A percentile compares a stretch with the other conserved stretches of the same genome.
Conservation (phyloP, 1,140 invertebrate genomes). For the Drosophila suzukii region DNA sequence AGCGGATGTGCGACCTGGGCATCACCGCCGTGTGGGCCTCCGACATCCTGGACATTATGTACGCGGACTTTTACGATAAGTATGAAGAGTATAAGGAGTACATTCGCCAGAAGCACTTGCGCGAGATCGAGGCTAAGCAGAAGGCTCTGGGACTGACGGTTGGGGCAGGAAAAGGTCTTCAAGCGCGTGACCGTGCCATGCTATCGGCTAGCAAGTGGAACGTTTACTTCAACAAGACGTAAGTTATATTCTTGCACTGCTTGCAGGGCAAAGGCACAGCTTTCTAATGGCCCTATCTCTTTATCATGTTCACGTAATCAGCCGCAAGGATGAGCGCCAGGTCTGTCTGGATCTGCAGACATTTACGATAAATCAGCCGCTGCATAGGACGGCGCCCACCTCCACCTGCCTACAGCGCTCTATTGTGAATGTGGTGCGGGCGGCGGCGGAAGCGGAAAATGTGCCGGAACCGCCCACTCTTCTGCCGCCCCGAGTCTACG, state of each 20-base stretch:
- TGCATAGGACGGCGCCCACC: slow-evolving; percentile 50
- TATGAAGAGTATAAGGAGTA: slow-evolving; percentile 96
- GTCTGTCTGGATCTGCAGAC: slow-evolving; percentile 81
- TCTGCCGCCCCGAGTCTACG: slow-evolving; percentile 41
- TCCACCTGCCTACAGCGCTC: slow-evolving; percentile 55
- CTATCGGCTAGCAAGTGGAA: slow-evolving; percentile 96
- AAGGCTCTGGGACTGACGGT: slow-evolving; percentile 86
- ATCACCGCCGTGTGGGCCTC: slow-evolving; percentile 95
- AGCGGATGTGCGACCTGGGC: slow-evolving; percentile 96
- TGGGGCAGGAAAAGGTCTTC: slow-evolving; percentile 86
- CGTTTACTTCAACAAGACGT: slow-evolving; percentile 91
- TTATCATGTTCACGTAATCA: slow-evolving; percentile 4
- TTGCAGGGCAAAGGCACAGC: too few species aligned
- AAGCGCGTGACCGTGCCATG: slow-evolving; percentile 93
- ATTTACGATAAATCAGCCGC: slow-evolving; percentile 75
- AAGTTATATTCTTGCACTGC: slow-evolving; percentile 11
- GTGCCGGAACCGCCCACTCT: slow-evolving; percentile 61
- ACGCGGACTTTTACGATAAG: slow-evolving; percentile 96
- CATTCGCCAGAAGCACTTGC: slow-evolving; percentile 90
- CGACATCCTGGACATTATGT: slow-evolving; percentile 97
- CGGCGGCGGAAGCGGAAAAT: slow-evolving; percentile 62
- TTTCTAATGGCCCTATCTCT: neutral
- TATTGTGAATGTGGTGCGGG: slow-evolving; percentile 48
- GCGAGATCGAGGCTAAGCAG: slow-evolving; percentile 77
- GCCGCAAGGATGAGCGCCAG: slow-evolving; percentile 78